Percentiles rank a stretch among this genome's conserved stretches.
Conservation (phyloP, 2,888 invertebrate species). For the Conus canariensis region DNA sequence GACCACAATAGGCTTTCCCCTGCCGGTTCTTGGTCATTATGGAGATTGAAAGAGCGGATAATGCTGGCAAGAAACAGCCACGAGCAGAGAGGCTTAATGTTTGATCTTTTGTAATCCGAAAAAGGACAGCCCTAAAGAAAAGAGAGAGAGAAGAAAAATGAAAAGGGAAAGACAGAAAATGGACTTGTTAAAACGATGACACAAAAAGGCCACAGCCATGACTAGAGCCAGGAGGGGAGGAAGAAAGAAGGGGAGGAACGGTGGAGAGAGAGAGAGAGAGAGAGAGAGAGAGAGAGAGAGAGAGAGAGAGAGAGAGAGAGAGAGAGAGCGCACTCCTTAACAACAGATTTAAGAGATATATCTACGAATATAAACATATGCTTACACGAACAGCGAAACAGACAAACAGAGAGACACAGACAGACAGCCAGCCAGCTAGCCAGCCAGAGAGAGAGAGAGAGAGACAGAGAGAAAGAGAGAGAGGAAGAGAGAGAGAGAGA, state of each 20-base stretch:
- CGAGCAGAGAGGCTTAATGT: conserved; percentile 3
- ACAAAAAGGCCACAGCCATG: background rate
- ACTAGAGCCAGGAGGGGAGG: background rate
- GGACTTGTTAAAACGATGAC: background rate
- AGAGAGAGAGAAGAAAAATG: no score
- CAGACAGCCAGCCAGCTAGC: background rate
- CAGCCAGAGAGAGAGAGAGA: background rate
- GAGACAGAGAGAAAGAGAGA: background rate
- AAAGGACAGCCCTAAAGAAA: conserved; percentile 9
- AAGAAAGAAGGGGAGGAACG: background rate
- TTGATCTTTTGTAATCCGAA: conserved; percentile 11
- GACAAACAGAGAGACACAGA: background rate
- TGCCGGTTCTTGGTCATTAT: background rate
- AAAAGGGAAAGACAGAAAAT: background rate
- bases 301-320: background rate
- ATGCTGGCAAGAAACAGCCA: conserved; percentile 23
- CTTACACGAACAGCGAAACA: background rate
- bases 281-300: background rate
- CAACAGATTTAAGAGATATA: no score
- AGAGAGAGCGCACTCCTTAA: no score
- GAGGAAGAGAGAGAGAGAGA: background rate
- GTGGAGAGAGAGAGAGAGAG: background rate
- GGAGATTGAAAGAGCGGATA: background rate
- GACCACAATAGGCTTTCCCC: conserved; percentile 10
- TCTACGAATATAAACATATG: no score